Base-by-base conservation (phyloP, 2,113 vertebrate species). In the Jacana jacana region DNA sequence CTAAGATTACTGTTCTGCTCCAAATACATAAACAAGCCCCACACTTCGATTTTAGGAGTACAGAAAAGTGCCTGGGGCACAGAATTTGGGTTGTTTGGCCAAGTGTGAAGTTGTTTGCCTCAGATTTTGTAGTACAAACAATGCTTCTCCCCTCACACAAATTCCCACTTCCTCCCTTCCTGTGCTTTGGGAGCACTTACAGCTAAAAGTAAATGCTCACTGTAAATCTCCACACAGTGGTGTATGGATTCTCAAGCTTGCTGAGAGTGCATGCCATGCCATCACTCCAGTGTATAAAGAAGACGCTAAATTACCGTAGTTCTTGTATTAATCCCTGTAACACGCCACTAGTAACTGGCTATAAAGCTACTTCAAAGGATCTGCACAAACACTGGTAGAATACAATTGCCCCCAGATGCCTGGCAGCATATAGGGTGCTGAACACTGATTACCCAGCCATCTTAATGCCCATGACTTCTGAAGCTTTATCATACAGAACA, bases 41-140 rank as follows among this genome's bases (percentile, higher is more conserved):
- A 33, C 11, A 6, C 8, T 61, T 66, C 3, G 6, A 37, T 46
- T 86, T 52, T 24, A 71, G 13, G 14, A 39, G 52, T 7, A 52
- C 12, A 0, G 0, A 70, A 51, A 57, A 77, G 44, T 68, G 30
- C 12, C 30, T 33, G 37, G 7, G 17, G 8, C 10, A 16, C 25
- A 44, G 42, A 68, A 48, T 68, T 86, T 54, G n/a, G 5, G 23
- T 30, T 48, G 2, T 65, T 33, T 25, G 14, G 10, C 60, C 9
- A 35, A 28, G 11, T 1, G 2, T 24, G 23, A 37, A 7, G 7
- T 9, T 66, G 27, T 10, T 22, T 68, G 11, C 17, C 8, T 72
- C 52, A 63, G 42, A 7, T 68, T 11, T 33, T 83, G 14, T 10
- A 40, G 42, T 22, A 66, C 23, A 55, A 72, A 19, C 13, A 52